Percentiles rank a stretch among this genome's conserved stretches.
These are phyloP conservation scores for Catocala nupta DNA, from an alignment of 2,888 invertebrate genomes.

Conservation along the genomic window DNA sequence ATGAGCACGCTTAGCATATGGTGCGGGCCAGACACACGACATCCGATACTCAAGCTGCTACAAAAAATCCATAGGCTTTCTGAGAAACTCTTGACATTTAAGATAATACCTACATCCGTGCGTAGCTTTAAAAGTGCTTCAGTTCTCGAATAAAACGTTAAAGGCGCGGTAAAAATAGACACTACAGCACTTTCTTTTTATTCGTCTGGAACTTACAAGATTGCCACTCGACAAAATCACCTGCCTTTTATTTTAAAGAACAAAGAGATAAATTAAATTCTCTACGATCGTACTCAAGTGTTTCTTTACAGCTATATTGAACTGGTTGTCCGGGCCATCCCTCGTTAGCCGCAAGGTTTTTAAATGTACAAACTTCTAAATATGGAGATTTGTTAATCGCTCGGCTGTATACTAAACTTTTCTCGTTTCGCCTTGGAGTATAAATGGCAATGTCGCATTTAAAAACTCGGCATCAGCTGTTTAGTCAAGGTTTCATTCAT, in stretches of 20 bases:
- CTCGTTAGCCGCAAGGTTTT: constrained; percentile 29
- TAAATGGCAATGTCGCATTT: constrained; percentile 61
- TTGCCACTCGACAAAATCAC: constrained; percentile 20
- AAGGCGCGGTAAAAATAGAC: constrained; percentile 20
- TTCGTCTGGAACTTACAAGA: constrained; percentile 26
- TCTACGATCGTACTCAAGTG: constrained; percentile 9
- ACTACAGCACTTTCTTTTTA: constrained; percentile 13
- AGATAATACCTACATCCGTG: constrained; percentile 28
- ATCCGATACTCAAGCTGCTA: constrained; percentile 44
- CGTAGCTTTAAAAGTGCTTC: constrained; percentile 15
- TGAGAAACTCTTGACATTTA: constrained; percentile 36
- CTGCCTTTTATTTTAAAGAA: constrained; percentile 18
- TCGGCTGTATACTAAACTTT: constrained; percentile 8
- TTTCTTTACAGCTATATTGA: constrained; percentile 11
- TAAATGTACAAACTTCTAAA: constrained; percentile 28
- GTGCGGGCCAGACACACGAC: constrained; percentile 35
- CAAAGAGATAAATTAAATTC: constrained; percentile 19
- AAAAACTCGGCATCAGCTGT: constrained; percentile 57
- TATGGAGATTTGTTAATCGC: constrained; percentile 40
- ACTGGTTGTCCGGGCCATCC: constrained; percentile 25
- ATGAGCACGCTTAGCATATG: constrained; percentile 44
- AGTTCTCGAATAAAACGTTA: constrained; percentile 16
- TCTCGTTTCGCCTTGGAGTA: constrained; percentile 56
- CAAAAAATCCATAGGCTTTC: constrained; percentile 21
- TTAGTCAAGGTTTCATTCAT: constrained; percentile 63